These are phyloP conservation scores for Emys orbicularis DNA, from an alignment of 2,797 vertebrate species.

Conservation along the genomic window DNA sequence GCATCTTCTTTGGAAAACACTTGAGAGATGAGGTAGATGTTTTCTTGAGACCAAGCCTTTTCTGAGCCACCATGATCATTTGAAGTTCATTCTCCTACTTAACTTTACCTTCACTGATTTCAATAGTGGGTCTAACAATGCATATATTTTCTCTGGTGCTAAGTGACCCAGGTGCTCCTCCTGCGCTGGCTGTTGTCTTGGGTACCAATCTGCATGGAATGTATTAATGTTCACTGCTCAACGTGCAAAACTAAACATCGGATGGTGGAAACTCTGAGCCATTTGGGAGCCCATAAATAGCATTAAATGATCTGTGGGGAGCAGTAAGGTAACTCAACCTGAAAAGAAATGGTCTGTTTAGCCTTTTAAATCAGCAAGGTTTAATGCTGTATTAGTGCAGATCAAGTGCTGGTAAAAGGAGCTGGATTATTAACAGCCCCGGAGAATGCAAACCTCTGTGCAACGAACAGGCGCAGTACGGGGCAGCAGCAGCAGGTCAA, in stretches of 20 bases:
- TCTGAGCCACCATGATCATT: background rate
- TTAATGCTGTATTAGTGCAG: background rate
- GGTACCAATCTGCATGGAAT: background rate
- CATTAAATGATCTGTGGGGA: background rate
- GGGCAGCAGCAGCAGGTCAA: background rate
- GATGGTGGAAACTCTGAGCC: background rate
- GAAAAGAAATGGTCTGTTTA: background rate
- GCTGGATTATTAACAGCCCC: background rate
- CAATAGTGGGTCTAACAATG: background rate
- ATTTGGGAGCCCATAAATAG: background rate
- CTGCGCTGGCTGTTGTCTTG: background rate
- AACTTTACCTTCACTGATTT: background rate
- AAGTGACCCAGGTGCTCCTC: background rate
- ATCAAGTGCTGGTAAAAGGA: background rate
- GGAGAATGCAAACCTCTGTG: background rate
- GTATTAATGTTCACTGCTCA: background rate
- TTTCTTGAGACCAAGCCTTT: background rate
- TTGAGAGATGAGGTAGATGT: background rate
- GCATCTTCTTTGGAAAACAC: background rate
- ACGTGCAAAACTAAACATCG: background rate
- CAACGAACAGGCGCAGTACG: rapidly evolving
- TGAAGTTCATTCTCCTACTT: background rate
- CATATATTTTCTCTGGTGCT: background rate
- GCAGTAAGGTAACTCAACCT: background rate
- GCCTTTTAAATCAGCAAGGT: background rate